phyloP scores from a whole-genome alignment of 2,888 invertebrate genomes.

The Pandemis corylana region DNA sequence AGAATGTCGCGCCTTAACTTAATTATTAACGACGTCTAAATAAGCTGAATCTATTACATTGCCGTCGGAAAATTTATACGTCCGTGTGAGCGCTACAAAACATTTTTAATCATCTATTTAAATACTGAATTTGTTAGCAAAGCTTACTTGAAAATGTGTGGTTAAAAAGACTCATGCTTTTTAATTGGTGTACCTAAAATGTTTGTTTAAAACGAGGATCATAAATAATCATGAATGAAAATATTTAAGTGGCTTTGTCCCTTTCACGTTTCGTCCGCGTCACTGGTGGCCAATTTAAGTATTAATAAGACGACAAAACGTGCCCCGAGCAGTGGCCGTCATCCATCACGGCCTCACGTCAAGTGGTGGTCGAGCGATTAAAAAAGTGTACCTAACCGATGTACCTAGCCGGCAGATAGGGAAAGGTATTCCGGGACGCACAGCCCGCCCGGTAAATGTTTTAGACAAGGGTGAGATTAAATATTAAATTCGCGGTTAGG shows the following conservation, averaged over 20 bases:
- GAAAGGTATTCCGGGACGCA: conserved; percentile 74
- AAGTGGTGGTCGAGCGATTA: conserved; percentile 80
- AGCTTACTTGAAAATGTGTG: not conserved
- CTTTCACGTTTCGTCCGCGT: conserved; percentile 69
- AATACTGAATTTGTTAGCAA: not conserved
- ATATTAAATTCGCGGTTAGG: conserved; percentile 83
- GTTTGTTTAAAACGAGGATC: conserved; percentile 24
- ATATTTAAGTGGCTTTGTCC: conserved; percentile 40
- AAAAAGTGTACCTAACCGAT: conserved; percentile 77
- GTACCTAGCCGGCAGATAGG: conserved; percentile 58
- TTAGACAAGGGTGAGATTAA: conserved; percentile 84
- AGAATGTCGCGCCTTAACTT: conserved; percentile 25
- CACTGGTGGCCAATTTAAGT: conserved; percentile 82
- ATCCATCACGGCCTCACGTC: conserved; percentile 81
- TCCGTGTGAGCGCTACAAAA: no score
- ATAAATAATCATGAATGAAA: conserved; percentile 39
- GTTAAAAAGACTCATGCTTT: conserved; percentile 28
- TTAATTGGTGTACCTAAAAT: conserved; percentile 39
- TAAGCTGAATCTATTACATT: conserved; percentile 24
- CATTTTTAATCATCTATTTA: not conserved
- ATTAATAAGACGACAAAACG: conserved; percentile 85
- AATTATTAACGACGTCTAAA: conserved; percentile 30
- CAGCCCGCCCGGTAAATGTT: conserved; percentile 76
- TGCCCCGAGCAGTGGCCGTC: conserved; percentile 71
- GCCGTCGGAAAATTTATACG: not conserved